These are phyloP conservation scores for Gambusia affinis DNA, from an alignment of 2,113 vertebrate species.

Conservation along the genomic window DNA sequence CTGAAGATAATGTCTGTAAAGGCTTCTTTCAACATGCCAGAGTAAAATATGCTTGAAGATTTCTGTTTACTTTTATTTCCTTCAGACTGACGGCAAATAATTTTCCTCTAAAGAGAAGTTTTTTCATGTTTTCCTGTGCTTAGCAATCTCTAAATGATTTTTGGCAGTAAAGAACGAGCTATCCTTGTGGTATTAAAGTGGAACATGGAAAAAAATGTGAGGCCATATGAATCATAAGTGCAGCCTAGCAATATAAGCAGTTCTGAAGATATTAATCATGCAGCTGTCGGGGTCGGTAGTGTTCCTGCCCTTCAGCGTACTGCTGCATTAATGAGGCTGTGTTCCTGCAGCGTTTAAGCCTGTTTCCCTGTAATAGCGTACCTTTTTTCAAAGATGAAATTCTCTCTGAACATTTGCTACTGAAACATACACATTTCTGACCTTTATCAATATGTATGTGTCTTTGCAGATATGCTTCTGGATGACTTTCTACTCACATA, in stretches of 20 bases:
- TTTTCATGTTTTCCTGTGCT: slow-evolving; percentile 8
- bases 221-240: slow-evolving; percentile 16
- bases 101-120: slow-evolving; percentile 13
- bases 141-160: slow-evolving; percentile 22
- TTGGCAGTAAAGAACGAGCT: slow-evolving; percentile 21
- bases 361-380: background rate
- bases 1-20: slow-evolving; percentile 35
- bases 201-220: background rate
- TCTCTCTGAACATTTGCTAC: background rate
- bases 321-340: slow-evolving; percentile 21
- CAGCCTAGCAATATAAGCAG: slow-evolving; percentile 3
- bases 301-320: slow-evolving; percentile 18
- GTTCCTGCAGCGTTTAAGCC: background rate
- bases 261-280: slow-evolving; percentile 46
- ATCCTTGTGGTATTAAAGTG: slow-evolving; percentile 22
- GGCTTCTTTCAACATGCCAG: slow-evolving; percentile 31
- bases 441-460: slow-evolving; percentile 19
- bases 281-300: slow-evolving; percentile 23
- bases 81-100: slow-evolving; percentile 10
- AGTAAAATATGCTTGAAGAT: slow-evolving; percentile 37
- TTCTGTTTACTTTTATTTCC: slow-evolving; percentile 14
- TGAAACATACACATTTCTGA: background rate
- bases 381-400: background rate
- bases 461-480: slow-evolving; percentile 88
- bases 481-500: slow-evolving; percentile 98